These are phyloP conservation scores for Plemyria rubiginata DNA, from an alignment of 2,888 invertebrate genomes.

Conservation along the genomic window DNA sequence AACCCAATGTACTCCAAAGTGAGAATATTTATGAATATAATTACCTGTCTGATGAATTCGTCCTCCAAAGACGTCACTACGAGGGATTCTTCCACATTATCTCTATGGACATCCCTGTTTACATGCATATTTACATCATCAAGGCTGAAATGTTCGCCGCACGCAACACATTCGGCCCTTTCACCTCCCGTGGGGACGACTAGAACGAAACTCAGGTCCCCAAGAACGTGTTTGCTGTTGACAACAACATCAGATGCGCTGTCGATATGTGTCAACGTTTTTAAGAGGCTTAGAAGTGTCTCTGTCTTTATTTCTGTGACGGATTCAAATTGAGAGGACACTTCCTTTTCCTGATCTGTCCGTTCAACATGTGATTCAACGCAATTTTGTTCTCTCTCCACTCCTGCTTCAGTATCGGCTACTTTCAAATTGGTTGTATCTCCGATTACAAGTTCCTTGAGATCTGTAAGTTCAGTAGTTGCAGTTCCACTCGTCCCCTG, in stretches of 20 bases:
- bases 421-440: not conserved
- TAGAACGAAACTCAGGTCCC: slow-evolving; percentile 30
- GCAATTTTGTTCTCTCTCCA: not conserved
- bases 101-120: slow-evolving; percentile 16
- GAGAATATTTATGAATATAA: not conserved
- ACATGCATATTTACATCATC: slow-evolving; percentile 25
- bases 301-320: slow-evolving; percentile 12
- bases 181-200: not conserved
- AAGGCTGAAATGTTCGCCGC: slow-evolving; percentile 7
- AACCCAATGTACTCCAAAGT: too few relatives aligned
- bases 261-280: slow-evolving; percentile 21
- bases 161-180: slow-evolving; percentile 21
- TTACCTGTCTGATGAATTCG: slow-evolving; percentile 63
- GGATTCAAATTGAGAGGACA: not conserved
- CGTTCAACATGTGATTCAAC: too few relatives aligned
- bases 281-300: slow-evolving; percentile 11
- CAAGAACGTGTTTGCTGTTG: slow-evolving; percentile 26
- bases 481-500: not conserved
- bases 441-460: not conserved
- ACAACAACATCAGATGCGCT: slow-evolving; percentile 21
- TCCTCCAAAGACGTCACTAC: slow-evolving; percentile 47
- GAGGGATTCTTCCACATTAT: slow-evolving; percentile 27
- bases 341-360: not conserved
- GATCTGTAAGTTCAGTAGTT: not conserved
- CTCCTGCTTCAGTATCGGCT: not conserved